phyloP scores from a whole-genome alignment of 2,797 vertebrate species.

The Premnoplex brunnescens region DNA sequence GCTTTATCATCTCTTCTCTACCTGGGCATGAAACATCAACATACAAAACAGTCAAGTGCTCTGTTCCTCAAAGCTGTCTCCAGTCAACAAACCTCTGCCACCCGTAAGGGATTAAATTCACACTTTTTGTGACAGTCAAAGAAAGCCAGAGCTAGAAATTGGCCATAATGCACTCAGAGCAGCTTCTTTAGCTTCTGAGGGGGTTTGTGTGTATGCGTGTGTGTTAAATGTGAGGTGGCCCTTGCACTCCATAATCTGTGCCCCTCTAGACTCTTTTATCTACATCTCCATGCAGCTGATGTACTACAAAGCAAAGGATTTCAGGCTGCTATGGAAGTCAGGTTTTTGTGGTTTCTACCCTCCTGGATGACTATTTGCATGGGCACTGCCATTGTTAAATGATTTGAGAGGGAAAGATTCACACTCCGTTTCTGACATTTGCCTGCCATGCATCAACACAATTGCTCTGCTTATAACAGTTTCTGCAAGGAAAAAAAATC shows the following conservation, averaged over 20 bases:
- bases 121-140: neutral
- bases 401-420: neutral
- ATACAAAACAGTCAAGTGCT: neutral
- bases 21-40: neutral
- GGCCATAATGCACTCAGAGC: neutral
- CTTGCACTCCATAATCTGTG: neutral
- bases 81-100: constrained; percentile 17
- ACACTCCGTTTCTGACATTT: neutral
- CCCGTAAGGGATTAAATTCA: neutral
- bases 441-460: neutral
- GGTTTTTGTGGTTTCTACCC: neutral
- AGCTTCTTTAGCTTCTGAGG: neutral
- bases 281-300: neutral
- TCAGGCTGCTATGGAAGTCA: neutral
- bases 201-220: no score
- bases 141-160: neutral
- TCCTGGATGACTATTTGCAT: neutral
- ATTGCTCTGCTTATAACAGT: neutral
- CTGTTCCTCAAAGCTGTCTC: constrained; percentile 41
- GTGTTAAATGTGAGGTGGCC: neutral
- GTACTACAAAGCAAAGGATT: neutral
- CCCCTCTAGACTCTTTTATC: neutral
- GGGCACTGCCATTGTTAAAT: neutral
- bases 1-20: constrained; percentile 12
- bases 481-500: neutral